A percentile compares a stretch with the other conserved stretches of the same genome.
phyloP scores from a whole-genome alignment of 2,888 invertebrate genomes.

The Xiphydria camelus region DNA sequence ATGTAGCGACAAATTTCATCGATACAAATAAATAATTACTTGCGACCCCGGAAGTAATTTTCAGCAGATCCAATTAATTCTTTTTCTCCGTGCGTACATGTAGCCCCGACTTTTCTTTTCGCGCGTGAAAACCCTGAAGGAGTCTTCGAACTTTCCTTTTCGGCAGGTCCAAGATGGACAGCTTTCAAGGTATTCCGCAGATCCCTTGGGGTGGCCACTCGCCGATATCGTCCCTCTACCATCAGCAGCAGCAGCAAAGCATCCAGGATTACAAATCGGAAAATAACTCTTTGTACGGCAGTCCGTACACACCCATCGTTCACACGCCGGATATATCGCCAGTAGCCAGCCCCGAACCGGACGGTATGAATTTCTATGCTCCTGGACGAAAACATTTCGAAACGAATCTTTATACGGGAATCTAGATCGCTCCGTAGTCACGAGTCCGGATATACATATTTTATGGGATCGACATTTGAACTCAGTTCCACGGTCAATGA shows the following conservation, averaged over 20 bases:
- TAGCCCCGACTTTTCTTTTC: too few relatives aligned
- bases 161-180: slow-evolving; percentile 57
- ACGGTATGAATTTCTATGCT: slow-evolving; percentile 60
- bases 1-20: too few relatives aligned
- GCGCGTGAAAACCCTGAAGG: too few relatives aligned
- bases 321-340: slow-evolving; percentile 86
- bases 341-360: slow-evolving; percentile 81
- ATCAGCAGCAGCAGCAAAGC: slow-evolving; percentile 52
- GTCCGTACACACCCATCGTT: slow-evolving; percentile 59
- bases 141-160: too few relatives aligned
- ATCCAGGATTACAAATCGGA: slow-evolving; percentile 57
- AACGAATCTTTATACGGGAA: too few relatives aligned
- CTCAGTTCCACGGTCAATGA: not conserved
- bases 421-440: too few relatives aligned
- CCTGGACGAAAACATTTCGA: not conserved
- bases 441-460: too few relatives aligned
- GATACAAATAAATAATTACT: too few relatives aligned
- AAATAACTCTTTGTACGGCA: slow-evolving; percentile 56
- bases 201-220: slow-evolving; percentile 57
- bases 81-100: too few relatives aligned
- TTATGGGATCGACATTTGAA: not conserved
- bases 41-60: too few relatives aligned
- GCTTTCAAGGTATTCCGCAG: slow-evolving; percentile 54
- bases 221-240: slow-evolving; percentile 57
- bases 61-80: too few relatives aligned